Conservation (phyloP, 2,888 invertebrate species). For the Nebria brevicollis region DNA sequence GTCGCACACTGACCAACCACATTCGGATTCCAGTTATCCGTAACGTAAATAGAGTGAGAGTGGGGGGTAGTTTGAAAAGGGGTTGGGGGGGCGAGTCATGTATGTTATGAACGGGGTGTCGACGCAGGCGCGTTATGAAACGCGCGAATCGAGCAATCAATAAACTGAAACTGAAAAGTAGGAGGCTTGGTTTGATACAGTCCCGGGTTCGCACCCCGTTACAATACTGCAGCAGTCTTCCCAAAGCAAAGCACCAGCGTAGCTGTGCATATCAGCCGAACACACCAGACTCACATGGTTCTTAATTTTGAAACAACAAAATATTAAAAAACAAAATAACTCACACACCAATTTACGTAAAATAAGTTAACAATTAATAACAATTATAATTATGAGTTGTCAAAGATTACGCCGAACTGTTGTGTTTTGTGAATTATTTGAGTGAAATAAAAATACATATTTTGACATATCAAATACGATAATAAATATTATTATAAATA, state of each 20-base stretch:
- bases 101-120: constrained; percentile 12
- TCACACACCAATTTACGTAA: neutral
- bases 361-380: neutral
- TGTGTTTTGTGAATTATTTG: neutral
- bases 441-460: neutral
- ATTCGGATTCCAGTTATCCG: neutral
- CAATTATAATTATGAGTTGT: neutral
- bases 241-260: constrained; percentile 44
- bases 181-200: constrained; percentile 50
- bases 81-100: neutral
- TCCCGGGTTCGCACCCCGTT: constrained; percentile 51
- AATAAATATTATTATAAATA: constrained; percentile 5
- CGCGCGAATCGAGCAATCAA: constrained; percentile 45
- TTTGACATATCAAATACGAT: constrained; percentile 12
- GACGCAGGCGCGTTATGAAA: neutral
- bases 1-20: constrained; percentile 4
- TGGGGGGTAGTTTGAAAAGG: too few species aligned
- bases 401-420: neutral
- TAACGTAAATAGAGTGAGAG: neutral
- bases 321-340: neutral
- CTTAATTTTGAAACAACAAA: neutral
- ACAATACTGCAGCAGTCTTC: constrained; percentile 56
- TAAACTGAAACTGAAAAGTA: constrained; percentile 48
- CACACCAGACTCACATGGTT: constrained; percentile 9
- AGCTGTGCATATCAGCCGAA: constrained; percentile 12